A percentile compares a stretch with the other conserved stretches of the same genome.
phyloP scores from a whole-genome alignment of 1,140 invertebrate species.

The Hypsibius dujardini region DNA sequence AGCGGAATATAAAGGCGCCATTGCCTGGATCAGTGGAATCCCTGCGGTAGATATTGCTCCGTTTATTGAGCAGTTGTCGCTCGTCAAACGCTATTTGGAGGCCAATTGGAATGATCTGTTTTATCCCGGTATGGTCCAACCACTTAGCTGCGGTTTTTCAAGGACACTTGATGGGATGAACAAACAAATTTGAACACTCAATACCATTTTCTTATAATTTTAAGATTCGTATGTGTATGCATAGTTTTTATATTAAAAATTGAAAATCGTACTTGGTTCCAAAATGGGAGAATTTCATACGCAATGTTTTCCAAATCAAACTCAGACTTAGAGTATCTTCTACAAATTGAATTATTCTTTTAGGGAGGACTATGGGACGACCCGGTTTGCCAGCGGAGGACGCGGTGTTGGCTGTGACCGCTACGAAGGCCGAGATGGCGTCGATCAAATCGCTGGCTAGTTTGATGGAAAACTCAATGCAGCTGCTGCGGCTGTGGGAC shows the following conservation, averaged over 20 bases:
- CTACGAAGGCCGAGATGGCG: constrained; percentile 9
- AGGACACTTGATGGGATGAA: no score
- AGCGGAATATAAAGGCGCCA: constrained; percentile 7
- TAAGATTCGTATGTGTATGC: no score
- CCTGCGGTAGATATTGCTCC: neutral
- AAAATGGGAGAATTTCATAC: no score
- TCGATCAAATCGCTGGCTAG: neutral
- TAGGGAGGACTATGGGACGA: neutral
- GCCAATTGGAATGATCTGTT: constrained; percentile 7
- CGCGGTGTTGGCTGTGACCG: neutral
- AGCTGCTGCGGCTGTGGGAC: constrained; percentile 12
- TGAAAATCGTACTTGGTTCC: no score
- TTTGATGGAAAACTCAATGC: neutral
- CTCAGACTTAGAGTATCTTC: no score
- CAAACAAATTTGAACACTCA: no score
- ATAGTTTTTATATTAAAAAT: no score
- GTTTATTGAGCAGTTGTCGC: constrained; percentile 15
- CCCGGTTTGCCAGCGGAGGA: constrained; percentile 2
- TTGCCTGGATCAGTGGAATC: constrained; percentile 10
- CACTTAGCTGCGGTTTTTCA: neutral
- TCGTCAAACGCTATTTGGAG: constrained; percentile 12
- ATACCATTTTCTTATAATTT: no score
- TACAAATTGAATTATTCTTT: no score
- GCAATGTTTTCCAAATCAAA: no score
- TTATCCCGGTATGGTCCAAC: neutral